Evolutionary conservation across 1,140 invertebrate species (phyloP), one percentile per base, ranked within the genome.

Genomic region (Aradophagus sp.): DNA sequence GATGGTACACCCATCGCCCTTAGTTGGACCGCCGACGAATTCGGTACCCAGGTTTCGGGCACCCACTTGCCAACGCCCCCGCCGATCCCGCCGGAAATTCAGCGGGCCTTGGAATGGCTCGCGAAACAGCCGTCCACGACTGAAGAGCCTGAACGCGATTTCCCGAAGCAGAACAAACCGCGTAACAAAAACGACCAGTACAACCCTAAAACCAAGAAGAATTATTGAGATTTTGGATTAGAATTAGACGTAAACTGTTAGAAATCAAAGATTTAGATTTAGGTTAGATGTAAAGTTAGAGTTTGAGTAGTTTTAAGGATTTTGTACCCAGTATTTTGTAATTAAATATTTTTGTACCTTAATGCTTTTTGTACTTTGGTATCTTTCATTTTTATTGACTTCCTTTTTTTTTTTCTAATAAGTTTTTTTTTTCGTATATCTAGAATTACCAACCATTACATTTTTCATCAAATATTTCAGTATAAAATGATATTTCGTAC

Each of bases 81-180:
- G 1, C 91, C 91, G 23, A 92, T 94, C 56, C 93, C 93, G 11
- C 90, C 90, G 53, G 92, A 89, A 79, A 94, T 94, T 38, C 90
- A 91, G 73, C 89, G 90, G 67, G 91, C 92, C 39, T 82, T 94
- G 2, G 91, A 92, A 36, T 93, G 86, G 87, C 84, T 89, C 5
- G 81, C 82, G 5, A 85, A 86, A 39, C 83, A 86, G 55, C 84
- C 84, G 0, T 81, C 77, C 3, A 85, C 84, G 2, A 82, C 82
- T 14, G 83, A 84, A 66, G 63, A 74, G 34, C 75, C 76, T 2
- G 34, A 50, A 27, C 20, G 8, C 20, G 31, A 55, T 10, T 36
- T 47, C 16, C 20, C 55, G 7, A 71, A 36, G 38, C 52, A 47
- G 45, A 42, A 17, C 14, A 63, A 58, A 47, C 23, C 34, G 1